Evolutionary conservation across 2,113 vertebrate species (phyloP), one percentile per base, ranked within the genome.

Genomic region (Paracanthobrama guichenoti): DNA sequence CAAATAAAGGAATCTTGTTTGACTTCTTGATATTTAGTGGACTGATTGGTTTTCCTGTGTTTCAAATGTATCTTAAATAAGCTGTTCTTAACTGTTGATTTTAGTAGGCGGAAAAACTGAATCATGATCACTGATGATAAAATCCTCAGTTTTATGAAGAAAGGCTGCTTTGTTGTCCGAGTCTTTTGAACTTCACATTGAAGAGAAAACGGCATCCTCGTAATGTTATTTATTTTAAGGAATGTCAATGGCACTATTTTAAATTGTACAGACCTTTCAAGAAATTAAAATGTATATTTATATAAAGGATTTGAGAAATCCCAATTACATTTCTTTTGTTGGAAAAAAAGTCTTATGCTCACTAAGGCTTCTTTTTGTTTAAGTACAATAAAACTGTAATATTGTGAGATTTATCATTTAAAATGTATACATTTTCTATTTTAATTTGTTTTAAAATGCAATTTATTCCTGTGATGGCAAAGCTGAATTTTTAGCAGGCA

Each of bases 1-100:
- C 92, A 93, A 90, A 93, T 93, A 92, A 93, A 94, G 87, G 89
- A 92, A 93, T 92, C 88, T 92, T 92, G 86, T 92, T 93, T 91
- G 89, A 93, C 90, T 92, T 93, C 88, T 89, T 64, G 80, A 82
- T 2, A 62, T 48, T 67, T 86, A 81, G 79, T 75, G 9, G 4
- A 18, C 16, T 53, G 50, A 18, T 53, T 59, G 13, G 5, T 24
- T 79, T 73, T 44, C 13, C 18, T 73, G 24, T 10, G 13, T 53
- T 9, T 57, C 18, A 60, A 24, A 31, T 50, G 4, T 2, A 42
- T 39, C 7, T 59, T 60, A 4, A 2, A 53, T 31, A 55, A 22
- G 3, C 9, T 20, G 20, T 76, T 76, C 26, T 55, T 12, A 20
- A 11, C 14, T 3, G 1, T 76, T 16, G 10, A 39, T 35, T 8